These are phyloP conservation scores for Morone chrysops DNA, from an alignment of 2,113 vertebrate genomes.

Conservation along the genomic window DNA sequence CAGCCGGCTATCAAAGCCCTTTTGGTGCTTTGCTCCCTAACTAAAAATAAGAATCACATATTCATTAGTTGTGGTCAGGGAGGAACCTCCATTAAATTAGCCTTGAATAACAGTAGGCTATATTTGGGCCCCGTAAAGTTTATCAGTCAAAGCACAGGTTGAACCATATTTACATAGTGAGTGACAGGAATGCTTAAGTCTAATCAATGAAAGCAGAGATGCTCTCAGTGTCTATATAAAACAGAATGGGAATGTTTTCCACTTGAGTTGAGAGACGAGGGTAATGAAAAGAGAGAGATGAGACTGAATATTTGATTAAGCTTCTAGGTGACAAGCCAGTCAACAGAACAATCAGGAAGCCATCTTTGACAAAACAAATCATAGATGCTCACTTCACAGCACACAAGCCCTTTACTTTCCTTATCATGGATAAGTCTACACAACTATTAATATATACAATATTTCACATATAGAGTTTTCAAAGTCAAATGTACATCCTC, in stretches of 20 bases:
- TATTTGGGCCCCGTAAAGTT: background rate
- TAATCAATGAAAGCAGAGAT: conserved; percentile 45
- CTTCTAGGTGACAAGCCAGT: conserved; percentile 44
- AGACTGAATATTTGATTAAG: conserved; percentile 56
- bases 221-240: conserved; percentile 28
- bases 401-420: background rate
- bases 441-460: background rate
- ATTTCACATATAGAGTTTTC: background rate
- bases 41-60: background rate
- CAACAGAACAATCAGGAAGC: conserved; percentile 37
- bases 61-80: background rate
- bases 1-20: conserved; percentile 2
- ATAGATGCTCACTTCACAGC: conserved; percentile 15
- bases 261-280: conserved; percentile 48
- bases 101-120: background rate
- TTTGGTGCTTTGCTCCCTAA: background rate
- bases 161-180: conserved; percentile 52
- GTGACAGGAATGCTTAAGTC: conserved; percentile 21
- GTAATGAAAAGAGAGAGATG: conserved; percentile 50
- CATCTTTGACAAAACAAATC: conserved; percentile 37
- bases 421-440: background rate
- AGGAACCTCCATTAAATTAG: background rate
- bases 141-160: conserved; percentile 12
- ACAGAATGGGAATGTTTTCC: conserved; percentile 38
- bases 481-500: background rate